Conservation (phyloP, 2,113 vertebrate species). For the Odontophorus gujanensis region DNA sequence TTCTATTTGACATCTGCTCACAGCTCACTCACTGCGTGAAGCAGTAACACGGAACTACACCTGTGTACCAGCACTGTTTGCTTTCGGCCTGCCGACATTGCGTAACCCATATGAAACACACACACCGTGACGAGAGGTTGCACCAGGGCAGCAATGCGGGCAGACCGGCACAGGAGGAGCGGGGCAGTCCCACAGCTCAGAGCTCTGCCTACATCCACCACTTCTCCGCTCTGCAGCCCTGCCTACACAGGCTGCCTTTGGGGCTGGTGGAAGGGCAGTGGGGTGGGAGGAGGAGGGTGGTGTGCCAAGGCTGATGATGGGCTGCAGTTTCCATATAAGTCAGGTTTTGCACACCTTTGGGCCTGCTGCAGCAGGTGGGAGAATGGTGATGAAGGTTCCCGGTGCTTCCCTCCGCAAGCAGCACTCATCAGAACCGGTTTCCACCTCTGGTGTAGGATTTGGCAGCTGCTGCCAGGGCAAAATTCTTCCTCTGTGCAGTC, state of each 20-base stretch:
- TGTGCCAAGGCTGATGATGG: neutral
- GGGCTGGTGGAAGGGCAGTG: neutral
- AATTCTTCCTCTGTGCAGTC: neutral
- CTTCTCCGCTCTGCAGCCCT: neutral
- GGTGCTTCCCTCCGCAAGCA: neutral
- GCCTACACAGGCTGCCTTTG: neutral
- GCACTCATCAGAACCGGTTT: rapidly evolving
- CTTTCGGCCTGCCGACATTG: neutral
- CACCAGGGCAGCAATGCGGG: neutral
- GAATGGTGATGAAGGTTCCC: neutral
- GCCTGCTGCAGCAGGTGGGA: neutral
- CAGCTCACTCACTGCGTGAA: neutral
- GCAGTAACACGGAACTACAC: neutral
- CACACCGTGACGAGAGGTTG: neutral
- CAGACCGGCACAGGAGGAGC: rapidly evolving
- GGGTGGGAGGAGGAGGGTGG: neutral
- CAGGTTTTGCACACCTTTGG: rapidly evolving
- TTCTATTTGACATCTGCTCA: neutral
- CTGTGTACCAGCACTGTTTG: neutral
- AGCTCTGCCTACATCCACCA: neutral
- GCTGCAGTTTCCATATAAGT: neutral
- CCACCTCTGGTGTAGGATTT: neutral
- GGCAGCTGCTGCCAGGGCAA: neutral
- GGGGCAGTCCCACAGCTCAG: neutral
- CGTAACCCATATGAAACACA: neutral